Base-by-base conservation (phyloP, 1,140 invertebrate genomes). In the Pseudoatta argentina region DNA sequence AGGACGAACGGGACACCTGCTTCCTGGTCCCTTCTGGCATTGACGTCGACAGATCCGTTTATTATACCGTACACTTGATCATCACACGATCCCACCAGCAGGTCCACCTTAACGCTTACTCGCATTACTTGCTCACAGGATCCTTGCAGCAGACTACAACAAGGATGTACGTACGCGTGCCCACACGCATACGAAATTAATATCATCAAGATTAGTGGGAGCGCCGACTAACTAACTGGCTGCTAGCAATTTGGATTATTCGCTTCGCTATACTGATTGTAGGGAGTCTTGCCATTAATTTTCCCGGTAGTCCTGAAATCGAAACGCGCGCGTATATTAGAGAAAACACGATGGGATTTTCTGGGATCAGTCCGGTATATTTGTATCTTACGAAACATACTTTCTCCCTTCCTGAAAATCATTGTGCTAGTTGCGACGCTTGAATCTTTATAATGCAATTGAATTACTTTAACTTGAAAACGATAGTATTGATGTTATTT, bases 21-120 rank as follows among this genome's bases (percentile, higher is more conserved):
- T 93, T 90, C 91, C 86, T 69, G 88, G 87, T 27, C 91, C 91
- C 89, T 93, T 93, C 92, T 94, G 93, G 86, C 88, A 83, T 86
- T 93, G 93, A 94, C 93, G 92, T 90, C 78, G 88, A 87, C 86
- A 90, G 89, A 93, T 94, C 93, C 93, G 91, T 94, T 94, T 93
- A 94, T 94, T 93, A 93, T 91, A 86, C 91, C 82, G 77, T 76
- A 86, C 87, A 88, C 83, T 91, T 90, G 90, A 90, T 91, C 92
- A 90, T 90, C 86, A 55, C 86, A 21, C 73, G 57, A 67, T 53
- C 44, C 73, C 71, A 48, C 79, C 61, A 63, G 87, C 87, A 83
- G 39, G 89, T 87, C 83, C 88, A 86, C 76, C 91, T 93, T 92
- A 91, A 82, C 88, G 87, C 71, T 76, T 78, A 55, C 77, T 72